phyloP scores from a whole-genome alignment of 1,140 invertebrate species.

The Zaprionus africanus region DNA sequence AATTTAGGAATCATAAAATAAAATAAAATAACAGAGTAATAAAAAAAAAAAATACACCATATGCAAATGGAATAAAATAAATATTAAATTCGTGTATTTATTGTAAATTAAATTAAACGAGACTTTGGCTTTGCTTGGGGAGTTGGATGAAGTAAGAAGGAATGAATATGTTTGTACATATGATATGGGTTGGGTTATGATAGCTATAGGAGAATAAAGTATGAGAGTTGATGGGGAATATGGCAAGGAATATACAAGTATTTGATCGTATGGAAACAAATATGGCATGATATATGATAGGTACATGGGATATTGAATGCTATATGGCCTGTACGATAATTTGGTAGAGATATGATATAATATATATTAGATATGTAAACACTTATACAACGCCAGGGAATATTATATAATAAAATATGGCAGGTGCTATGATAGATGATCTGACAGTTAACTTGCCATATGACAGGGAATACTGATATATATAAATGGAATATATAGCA shows the following conservation, averaged over 20 bases:
- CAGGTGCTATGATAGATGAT: neutral
- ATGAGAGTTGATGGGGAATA: neutral
- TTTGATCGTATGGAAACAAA: too few relatives aligned
- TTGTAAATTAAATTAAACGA: conserved; percentile 69
- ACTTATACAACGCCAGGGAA: neutral
- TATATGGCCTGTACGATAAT: neutral
- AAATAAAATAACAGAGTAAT: conserved; percentile 26
- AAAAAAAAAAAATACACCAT: neutral
- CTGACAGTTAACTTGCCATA: neutral
- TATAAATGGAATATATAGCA: too few relatives aligned
- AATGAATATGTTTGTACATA: neutral
- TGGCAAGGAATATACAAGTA: neutral
- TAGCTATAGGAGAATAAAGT: neutral
- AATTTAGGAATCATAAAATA: conserved; percentile 67
- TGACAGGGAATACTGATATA: neutral
- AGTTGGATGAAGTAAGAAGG: neutral
- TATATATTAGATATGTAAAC: neutral
- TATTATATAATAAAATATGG: neutral
- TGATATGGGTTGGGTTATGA: neutral
- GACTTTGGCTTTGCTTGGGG: neutral
- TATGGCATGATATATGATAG: neutral
- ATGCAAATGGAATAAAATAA: conserved; percentile 18
- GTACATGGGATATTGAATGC: neutral
- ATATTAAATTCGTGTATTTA: conserved; percentile 40
- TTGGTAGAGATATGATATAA: neutral